Evolutionary conservation across 2,113 vertebrate species (phyloP), one percentile per base, ranked within the genome.

Genomic region (Nipponia nippon): DNA sequence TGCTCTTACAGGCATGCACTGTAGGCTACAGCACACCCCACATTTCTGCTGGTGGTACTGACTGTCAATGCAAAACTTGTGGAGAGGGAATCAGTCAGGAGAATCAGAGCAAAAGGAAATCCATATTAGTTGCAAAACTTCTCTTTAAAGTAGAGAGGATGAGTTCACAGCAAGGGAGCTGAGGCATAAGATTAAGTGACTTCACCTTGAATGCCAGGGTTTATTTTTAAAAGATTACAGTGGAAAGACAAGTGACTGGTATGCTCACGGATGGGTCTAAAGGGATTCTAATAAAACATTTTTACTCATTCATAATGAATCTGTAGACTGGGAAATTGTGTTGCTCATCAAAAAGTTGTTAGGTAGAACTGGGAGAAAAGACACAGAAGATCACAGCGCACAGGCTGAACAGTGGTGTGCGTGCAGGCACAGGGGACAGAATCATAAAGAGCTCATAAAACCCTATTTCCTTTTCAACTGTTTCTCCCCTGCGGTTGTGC

Each of bases 1-100:
- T 89, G 19, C 15, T 66, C 13, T 44, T 40, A 13, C 0, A 1
- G 34, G 21, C 40, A 9, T 10, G 15, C 13, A 13, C 42, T 73
- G 46, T 14, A 47, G 62, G 26, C 44, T 58, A 29, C 26, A 59
- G n/a, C 0, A 0, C 18, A 66, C 5, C 17, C 30, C 27, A 7
- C 2, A 0, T 40, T 85, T 87, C 53, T 77, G 12, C 13, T 77
- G 16, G 7, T 70, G 69, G 15, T 42, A 29, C 44, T 69, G 55
- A 77, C 7, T 36, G 12, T n/a, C 42, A 49, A 0, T 29, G 20
- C 42, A n/a, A 42, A 88, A 42, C 40, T 4, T 34, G 7, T 47
- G 15, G 27, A 36, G 34, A 66, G 18, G 11, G 7, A 72, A 59
- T 76, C 36, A 47, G 38, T 38, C 56, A 49, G 46, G 25, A 83